These are phyloP conservation scores for Bergia sp. DNA, from an alignment of 92 coral and sea anemone genomes.

Conservation along the genomic window DNA sequence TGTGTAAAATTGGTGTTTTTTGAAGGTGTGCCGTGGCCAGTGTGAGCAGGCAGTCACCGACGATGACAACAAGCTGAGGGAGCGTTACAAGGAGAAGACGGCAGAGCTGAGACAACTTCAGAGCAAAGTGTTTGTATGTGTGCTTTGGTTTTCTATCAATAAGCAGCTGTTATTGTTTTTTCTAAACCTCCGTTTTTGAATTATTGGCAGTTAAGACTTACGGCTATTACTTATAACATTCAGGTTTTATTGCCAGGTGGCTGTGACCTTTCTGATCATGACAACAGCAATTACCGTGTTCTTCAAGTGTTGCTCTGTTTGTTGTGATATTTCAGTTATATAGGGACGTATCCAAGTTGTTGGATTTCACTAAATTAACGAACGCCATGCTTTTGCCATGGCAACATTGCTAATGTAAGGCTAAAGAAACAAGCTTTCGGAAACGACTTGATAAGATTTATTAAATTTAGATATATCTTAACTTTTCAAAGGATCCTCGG, in stretches of 20 bases:
- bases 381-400: background rate
- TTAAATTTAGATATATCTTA: too few species aligned
- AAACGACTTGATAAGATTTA: too few species aligned
- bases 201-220: too few species aligned
- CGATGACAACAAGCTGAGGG: slow-evolving; percentile 68
- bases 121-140: slow-evolving; percentile 82
- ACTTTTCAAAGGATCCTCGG: too few species aligned
- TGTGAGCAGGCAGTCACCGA: slow-evolving; percentile 49
- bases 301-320: background rate
- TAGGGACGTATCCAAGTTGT: background rate
- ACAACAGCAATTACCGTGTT: background rate
- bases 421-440: too few species aligned
- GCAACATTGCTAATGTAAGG: too few species aligned
- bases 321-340: background rate
- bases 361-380: background rate
- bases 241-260: background rate
- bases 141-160: background rate
- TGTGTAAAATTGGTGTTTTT: background rate
- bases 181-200: background rate
- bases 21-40: slow-evolving; percentile 37
- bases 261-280: background rate
- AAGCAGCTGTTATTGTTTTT: background rate
- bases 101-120: slow-evolving; percentile 85
- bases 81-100: slow-evolving; percentile 78
- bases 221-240: background rate